Base-by-base conservation (phyloP, 2,797 vertebrate genomes). In the Rhinophrynus dorsalis region DNA sequence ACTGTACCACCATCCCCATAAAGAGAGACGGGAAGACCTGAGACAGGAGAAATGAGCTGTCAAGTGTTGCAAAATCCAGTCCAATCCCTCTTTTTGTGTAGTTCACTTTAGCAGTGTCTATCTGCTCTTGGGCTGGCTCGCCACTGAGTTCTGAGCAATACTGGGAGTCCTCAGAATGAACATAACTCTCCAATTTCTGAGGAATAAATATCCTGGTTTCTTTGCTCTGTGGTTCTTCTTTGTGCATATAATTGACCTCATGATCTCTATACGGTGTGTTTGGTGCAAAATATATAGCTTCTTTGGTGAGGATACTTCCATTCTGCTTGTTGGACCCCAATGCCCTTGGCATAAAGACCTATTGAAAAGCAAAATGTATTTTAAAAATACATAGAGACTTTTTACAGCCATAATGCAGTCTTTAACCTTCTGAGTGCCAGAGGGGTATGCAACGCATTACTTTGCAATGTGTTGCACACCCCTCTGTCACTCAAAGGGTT, bases 21-120 rank as follows among this genome's bases (percentile, higher is more conserved):
- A 92, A 66, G 29, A 94, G 86, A 5, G 94, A 94, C 0, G 92
- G 91, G 27, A 92, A 81, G 12, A 94, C 91, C 86, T 94, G 93
- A 3, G 93, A 95, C 33, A 94, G 88, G n/a, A 95, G 83, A 76
- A 93, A 94, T 6, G 93, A 91, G 23, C 92, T 94, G 80, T 95
- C 93, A 77, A 95, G 75, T 72, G 93, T 86, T 47, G 94, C 94
- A 2, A 95, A 80, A 82, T 95, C 94, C 77, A 93, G 77, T 77
- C 93, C 93, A 77, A 94, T 92, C 21, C 93, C 94, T 6, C 91
- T 81, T 30, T 82, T 74, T 0, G 85, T 52, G 5, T 78, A n/a
- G 12, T 70, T 1, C 21, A 56, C 59, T 21, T 54, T 44, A 24
- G 10, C 6, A 12, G 29, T 13, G 13, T 69, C 21, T 0, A 70